Percentiles rank a stretch among this genome's conserved stretches.
Evolutionary conservation across 2,888 invertebrate genomes (phyloP).

Genomic region (Sinopyrophorus schimmeli): DNA sequence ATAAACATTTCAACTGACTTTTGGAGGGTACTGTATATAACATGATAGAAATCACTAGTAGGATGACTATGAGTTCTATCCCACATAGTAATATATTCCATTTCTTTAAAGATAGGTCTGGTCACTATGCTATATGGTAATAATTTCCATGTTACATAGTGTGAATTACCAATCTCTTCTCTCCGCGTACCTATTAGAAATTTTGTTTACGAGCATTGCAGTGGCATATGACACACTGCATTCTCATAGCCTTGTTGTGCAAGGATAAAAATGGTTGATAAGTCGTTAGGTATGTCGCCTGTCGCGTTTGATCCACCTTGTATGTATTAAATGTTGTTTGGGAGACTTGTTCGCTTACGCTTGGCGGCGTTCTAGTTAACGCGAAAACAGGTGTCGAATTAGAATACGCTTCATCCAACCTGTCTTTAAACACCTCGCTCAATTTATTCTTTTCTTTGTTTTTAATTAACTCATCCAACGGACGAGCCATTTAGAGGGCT

Average conservation of each 20-base stretch:
- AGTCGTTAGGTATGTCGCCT: slow-evolving; percentile 36
- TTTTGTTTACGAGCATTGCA: too few relatives aligned
- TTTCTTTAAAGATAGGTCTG: not conserved
- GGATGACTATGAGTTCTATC: not conserved
- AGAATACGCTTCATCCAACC: slow-evolving; percentile 40
- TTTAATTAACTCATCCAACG: too few relatives aligned
- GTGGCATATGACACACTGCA: slow-evolving; percentile 15
- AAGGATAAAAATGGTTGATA: slow-evolving; percentile 24
- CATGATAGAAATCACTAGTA: too few relatives aligned
- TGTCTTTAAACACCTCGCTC: slow-evolving; percentile 38
- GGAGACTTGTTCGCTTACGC: slow-evolving; percentile 39
- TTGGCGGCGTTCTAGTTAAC: slow-evolving; percentile 39
- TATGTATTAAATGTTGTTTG: slow-evolving; percentile 37
- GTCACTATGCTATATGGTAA: not conserved
- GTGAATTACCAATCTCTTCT: not conserved
- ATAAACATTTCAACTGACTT: too few relatives aligned
- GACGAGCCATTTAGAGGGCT: too few relatives aligned
- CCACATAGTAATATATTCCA: not conserved
- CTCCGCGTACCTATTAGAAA: too few relatives aligned
- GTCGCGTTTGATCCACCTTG: slow-evolving; percentile 37
- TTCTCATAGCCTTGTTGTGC: slow-evolving; percentile 16
- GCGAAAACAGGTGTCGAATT: slow-evolving; percentile 42
- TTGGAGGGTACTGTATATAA: too few relatives aligned
- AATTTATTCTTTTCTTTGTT: slow-evolving; percentile 16
- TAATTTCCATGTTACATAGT: not conserved